Conservation (phyloP, 2,113 vertebrate genomes). For the Dromiciops gliroides region DNA sequence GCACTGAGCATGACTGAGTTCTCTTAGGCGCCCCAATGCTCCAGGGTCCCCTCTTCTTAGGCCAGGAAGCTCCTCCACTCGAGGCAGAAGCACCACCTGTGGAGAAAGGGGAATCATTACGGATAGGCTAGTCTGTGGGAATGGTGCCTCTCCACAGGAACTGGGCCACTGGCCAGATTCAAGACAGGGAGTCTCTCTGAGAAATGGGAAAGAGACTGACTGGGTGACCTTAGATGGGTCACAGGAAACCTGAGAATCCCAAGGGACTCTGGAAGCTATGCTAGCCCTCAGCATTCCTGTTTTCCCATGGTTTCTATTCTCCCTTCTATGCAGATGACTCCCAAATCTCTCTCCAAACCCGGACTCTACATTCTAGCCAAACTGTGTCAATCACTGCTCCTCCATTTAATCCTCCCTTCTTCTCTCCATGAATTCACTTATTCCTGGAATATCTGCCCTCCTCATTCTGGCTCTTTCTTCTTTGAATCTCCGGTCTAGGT, state of each 20-base stretch:
- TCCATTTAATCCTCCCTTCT: not conserved
- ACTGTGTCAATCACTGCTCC: not conserved
- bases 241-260: not conserved
- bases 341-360: not conserved
- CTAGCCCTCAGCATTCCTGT: not conserved
- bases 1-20: conserved; percentile 89
- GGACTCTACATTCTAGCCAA: not conserved
- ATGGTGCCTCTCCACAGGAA: not conserved
- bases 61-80: conserved; percentile 86
- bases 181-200: not conserved
- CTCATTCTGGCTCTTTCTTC: not conserved
- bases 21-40: conserved; percentile 78
- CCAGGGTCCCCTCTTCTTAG: conserved; percentile 80
- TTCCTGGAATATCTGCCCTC: not conserved
- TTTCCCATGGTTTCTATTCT: not conserved
- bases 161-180: not conserved
- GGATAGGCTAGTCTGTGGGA: not conserved
- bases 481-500: not conserved
- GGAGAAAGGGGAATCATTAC: not conserved
- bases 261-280: not conserved
- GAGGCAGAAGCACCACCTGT: conserved; percentile 88
- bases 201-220: not conserved
- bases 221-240: not conserved
- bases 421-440: not conserved
- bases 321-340: not conserved